Percentiles rank a stretch among this genome's conserved stretches.
Evolutionary conservation across 2,888 invertebrate species (phyloP).

Genomic region (Invenusta paracnida): DNA sequence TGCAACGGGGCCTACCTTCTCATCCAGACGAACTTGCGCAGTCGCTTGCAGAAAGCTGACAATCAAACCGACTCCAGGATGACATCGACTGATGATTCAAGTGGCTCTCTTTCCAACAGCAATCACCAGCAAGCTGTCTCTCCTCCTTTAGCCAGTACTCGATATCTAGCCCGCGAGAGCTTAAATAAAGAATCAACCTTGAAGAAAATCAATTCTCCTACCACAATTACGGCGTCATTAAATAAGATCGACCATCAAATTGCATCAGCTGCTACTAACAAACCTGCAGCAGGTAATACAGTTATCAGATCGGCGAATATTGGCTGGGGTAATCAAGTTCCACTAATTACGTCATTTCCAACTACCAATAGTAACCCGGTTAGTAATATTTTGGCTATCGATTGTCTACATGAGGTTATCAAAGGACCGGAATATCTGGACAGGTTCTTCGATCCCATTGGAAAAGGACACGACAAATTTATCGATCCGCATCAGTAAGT

Average conservation of each 20-base stretch:
- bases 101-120: background rate
- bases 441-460: background rate
- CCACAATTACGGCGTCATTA: background rate
- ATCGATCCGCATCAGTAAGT: background rate
- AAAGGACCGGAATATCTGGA: background rate
- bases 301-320: background rate
- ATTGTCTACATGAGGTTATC: background rate
- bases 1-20: background rate
- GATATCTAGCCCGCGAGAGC: no score
- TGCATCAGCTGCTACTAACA: background rate
- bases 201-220: background rate
- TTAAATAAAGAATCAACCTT: background rate
- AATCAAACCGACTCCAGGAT: no score
- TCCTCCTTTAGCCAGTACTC: background rate
- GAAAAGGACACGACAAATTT: background rate
- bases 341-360: no score
- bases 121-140: no score
- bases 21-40: background rate
- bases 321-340: background rate
- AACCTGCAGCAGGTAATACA: background rate
- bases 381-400: background rate
- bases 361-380: background rate
- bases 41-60: background rate
- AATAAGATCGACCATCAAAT: background rate
- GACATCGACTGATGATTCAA: no score